Percentiles rank a stretch among this genome's conserved stretches.
These are phyloP conservation scores for Larimichthys polyactis DNA, from an alignment of 2,113 vertebrate species.

Conservation along the genomic window DNA sequence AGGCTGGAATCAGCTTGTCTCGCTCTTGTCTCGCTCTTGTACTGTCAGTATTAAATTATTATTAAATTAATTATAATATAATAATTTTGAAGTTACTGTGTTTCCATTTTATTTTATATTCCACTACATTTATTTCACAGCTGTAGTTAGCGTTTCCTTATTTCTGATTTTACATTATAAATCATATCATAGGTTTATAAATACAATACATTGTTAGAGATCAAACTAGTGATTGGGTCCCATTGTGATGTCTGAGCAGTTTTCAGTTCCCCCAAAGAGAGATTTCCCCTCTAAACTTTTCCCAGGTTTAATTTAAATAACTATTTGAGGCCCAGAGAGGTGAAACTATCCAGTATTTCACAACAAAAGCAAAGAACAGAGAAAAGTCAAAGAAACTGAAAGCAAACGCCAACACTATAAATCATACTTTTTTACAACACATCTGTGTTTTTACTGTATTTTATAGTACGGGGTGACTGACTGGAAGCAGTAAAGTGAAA, in stretches of 20 bases:
- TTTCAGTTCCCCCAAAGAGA: neutral
- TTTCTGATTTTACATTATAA: neutral
- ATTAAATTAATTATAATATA: too few relatives aligned
- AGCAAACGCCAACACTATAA: neutral
- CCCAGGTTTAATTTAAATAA: neutral
- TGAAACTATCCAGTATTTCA: neutral
- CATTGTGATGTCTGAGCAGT: neutral
- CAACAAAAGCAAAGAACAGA: neutral
- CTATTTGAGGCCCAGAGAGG: neutral
- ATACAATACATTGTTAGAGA: neutral
- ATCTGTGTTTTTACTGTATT: neutral
- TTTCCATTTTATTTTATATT: neutral
- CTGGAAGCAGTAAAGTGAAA: conserved; percentile 38
- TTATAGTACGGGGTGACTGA: conserved; percentile 1
- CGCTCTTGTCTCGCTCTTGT: too few relatives aligned
- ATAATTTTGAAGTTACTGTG: neutral
- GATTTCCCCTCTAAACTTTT: neutral
- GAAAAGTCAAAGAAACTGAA: neutral
- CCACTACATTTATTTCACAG: neutral
- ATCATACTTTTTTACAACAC: neutral
- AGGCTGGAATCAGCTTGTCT: neutral
- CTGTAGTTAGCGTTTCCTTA: neutral
- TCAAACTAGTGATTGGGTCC: neutral
- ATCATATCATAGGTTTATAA: neutral
- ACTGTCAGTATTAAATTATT: neutral